Base-by-base conservation (phyloP, 2,113 vertebrate species). In the Anolis sagrei region DNA sequence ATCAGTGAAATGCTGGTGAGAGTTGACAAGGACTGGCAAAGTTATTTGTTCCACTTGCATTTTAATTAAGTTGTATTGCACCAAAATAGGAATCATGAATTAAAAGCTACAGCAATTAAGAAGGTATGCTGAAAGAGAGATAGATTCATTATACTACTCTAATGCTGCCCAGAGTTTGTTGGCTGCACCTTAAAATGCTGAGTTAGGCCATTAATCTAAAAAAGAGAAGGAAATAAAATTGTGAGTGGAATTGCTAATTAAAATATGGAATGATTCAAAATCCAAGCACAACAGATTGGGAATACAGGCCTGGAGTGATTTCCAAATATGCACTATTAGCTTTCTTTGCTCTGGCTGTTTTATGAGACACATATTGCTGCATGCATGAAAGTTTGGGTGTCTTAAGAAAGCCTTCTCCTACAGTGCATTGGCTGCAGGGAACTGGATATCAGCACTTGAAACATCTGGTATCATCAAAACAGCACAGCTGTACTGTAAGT, bases 401-500 rank as follows among this genome's bases (percentile, higher is more conserved):
- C 85, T 83, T 61, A 64, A 88, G 88, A 54, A 81, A 89, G 83
- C 86, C 8, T 87, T 7, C 72, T 34, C 77, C 21, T 54, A 70
- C 73, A 68, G 58, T 0, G 8, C 39, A 44, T 36, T 81, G 88
- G 69, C 90, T 93, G 87, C 1, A 0, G 87, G 89, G 74, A 91
- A 85, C 81, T 88, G 91, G 89, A 81, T 86, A 44, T 44, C 39
- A 2, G 5, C 39, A 87, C 0, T 64, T 81, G 70, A 88, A 66
- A 90, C 93, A 93, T 91, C 93, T 92, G 91, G 91, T 83, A 90
- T 34, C 88, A 93, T 51, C 86, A 91, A 79, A 88, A 86, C 78
- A 88, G 88, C 91, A 92, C 90, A 94, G 91, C 89, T 93, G 92
- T 68, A 85, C 88, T 90, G 85, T 89, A 91, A 92, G 18, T 77